Evolutionary conservation across 2,113 vertebrate genomes (phyloP).

Genomic region (Tachysurus fulvidraco): DNA sequence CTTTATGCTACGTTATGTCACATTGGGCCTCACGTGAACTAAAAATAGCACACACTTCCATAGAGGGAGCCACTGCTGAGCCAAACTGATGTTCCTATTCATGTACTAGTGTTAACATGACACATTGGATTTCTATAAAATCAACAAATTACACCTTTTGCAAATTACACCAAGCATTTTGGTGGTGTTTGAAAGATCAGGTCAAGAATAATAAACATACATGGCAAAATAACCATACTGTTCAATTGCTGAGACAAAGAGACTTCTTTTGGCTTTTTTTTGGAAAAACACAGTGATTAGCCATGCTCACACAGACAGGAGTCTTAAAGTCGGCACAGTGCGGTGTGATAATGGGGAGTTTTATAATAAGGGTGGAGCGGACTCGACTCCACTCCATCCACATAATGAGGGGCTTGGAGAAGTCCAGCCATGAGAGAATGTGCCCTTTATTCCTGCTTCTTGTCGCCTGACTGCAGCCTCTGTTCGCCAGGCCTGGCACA

Average conservation of each 20-base stretch:
- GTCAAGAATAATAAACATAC: constrained; percentile 14
- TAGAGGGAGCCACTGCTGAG: constrained; percentile 15
- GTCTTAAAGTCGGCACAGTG: constrained; percentile 40
- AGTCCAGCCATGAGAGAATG: constrained; percentile 48
- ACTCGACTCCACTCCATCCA: constrained; percentile 49
- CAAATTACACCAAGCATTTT: background rate
- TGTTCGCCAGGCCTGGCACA: constrained; percentile 52
- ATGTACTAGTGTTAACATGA: background rate
- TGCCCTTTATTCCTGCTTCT: constrained; percentile 52
- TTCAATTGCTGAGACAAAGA: constrained; percentile 5
- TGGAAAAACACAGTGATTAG: constrained; percentile 38
- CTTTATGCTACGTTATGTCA: constrained; percentile 40
- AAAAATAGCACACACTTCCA: constrained; percentile 12
- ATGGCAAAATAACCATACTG: background rate
- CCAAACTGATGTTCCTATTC: background rate
- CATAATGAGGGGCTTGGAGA: constrained; percentile 54
- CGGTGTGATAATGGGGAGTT: constrained; percentile 52
- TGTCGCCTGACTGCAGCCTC: constrained; percentile 52
- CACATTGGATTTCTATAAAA: background rate
- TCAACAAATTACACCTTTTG: background rate
- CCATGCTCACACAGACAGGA: constrained; percentile 22
- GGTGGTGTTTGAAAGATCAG: background rate
- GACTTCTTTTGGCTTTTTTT: constrained; percentile 1
- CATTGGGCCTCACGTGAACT: constrained; percentile 13
- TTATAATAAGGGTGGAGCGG: constrained; percentile 54